These are phyloP conservation scores for Stegana nigrithorax DNA, from an alignment of 2,888 invertebrate species.

Conservation along the genomic window DNA sequence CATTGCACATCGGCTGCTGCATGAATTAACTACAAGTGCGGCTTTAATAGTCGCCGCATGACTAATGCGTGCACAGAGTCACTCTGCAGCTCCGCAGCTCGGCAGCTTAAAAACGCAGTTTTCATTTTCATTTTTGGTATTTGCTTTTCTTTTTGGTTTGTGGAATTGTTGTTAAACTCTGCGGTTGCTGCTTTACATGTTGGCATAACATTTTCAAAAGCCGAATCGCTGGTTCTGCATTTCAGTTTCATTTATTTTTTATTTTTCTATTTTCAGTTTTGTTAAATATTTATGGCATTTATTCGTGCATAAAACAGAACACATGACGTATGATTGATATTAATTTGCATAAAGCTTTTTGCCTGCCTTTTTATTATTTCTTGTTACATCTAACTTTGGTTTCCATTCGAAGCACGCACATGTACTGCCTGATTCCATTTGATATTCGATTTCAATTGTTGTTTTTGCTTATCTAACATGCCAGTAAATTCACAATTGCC, in stretches of 20 bases:
- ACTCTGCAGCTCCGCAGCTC: neutral
- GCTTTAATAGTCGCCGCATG: neutral
- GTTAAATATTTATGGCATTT: neutral
- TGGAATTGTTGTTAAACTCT: no score
- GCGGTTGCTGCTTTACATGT: conserved; percentile 1
- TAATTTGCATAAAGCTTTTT: conserved; percentile 15
- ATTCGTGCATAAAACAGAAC: neutral
- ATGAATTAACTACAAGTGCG: conserved; percentile 14
- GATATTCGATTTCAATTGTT: no score
- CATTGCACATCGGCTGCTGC: conserved; percentile 8
- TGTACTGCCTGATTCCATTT: no score
- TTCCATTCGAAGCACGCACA: no score
- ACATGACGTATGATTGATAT: conserved; percentile 20
- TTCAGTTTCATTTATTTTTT: neutral
- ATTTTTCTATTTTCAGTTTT: neutral
- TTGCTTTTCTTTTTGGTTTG: no score
- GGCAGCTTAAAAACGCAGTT: conserved; percentile 5
- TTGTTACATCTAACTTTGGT: no score
- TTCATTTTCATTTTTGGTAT: no score
- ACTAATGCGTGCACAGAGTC: neutral
- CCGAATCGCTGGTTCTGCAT: neutral
- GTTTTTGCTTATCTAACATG: neutral
- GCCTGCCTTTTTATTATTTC: neutral
- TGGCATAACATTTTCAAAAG: neutral
- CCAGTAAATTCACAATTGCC: neutral